Base-by-base conservation (phyloP, 2,888 invertebrate species). In the Caenorhabditis plicata region DNA sequence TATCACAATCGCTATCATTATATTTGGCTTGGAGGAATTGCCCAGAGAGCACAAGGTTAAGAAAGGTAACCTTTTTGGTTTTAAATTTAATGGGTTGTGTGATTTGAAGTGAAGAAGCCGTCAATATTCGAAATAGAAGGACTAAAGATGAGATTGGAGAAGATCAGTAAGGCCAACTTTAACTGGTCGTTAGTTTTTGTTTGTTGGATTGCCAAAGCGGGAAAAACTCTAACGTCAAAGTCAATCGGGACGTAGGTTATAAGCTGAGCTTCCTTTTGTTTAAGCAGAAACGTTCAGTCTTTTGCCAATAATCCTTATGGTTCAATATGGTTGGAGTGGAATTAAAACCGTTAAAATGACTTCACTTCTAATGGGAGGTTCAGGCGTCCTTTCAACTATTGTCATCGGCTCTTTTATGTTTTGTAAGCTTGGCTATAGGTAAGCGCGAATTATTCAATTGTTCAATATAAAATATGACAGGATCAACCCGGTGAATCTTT, bases 1-100 rank as follows among this genome's bases (percentile, higher is more conserved):
- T 38, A 71, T 75, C 25, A 66, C 72, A 20, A 55, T 70, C 19
- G 49, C 66, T 4, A 70, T 64, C 9, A 58, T 64, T 25, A 29
- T 54, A 1, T 51, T 54, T 32, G 53, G 53, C 39, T 45, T 57
- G 57, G 43, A 62, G 29, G 57, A 60, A 19, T 33, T 58, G 9
- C 62, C 46, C 17, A 43, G 56, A n/a, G 60, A 63, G 22, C 27
- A 39, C 25, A 66, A 55, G 20, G 54, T 42, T 11, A 52, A 60
- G 23, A 55, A 56, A 20, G 41, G 51, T 55, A n/a, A n/a, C n/a
- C n/a, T n/a, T n/a, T n/a, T n/a, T n/a, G 38, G 22, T 46, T 35
- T 27, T 5, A 19, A n/a, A n/a, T n/a, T n/a, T n/a, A n/a, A n/a
- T n/a, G n/a, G n/a, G n/a, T n/a, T n/a, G n/a, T 39, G 9, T 11